Evolutionary conservation across 1,140 invertebrate species (phyloP).

Genomic region (Drosophila nasuta): DNA sequence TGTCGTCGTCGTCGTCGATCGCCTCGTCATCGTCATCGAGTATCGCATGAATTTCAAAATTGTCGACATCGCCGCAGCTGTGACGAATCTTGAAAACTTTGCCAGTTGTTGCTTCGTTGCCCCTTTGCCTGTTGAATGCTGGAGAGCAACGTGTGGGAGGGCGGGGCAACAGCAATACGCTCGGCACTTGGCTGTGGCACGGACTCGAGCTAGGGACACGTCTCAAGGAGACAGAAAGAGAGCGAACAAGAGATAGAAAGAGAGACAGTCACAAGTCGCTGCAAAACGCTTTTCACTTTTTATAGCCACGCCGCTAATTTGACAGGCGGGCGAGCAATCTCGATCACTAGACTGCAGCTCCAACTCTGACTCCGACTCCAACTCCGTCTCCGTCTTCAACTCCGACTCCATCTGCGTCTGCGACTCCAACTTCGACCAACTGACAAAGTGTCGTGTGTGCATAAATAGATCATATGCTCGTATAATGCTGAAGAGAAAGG

Average conservation of each 20-base stretch:
- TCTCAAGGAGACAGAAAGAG: slow-evolving; percentile 15
- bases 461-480: slow-evolving; percentile 39
- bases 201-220: slow-evolving; percentile 7
- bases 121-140: not conserved
- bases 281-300: slow-evolving; percentile 76
- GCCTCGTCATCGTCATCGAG: slow-evolving; percentile 53
- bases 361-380: not conserved
- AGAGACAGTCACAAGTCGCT: slow-evolving; percentile 29
- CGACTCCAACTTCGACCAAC: slow-evolving; percentile 27
- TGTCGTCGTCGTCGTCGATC: slow-evolving; percentile 46
- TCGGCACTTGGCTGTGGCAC: slow-evolving; percentile 21
- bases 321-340: slow-evolving; percentile 77
- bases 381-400: not conserved
- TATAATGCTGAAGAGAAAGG: slow-evolving; percentile 26
- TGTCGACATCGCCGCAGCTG: slow-evolving; percentile 66
- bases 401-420: slow-evolving; percentile 6
- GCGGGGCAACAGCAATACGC: slow-evolving; percentile 40
- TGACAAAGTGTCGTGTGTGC: slow-evolving; percentile 70
- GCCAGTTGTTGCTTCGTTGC: slow-evolving; percentile 6
- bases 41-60: slow-evolving; percentile 80
- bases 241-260: too few relatives aligned
- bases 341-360: slow-evolving; percentile 59
- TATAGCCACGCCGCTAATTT: slow-evolving; percentile 77
- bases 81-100: slow-evolving; percentile 66
- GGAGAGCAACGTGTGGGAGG: slow-evolving; percentile 49